Base-by-base conservation (phyloP, 2,113 vertebrate species). In the Bufo bufo region DNA sequence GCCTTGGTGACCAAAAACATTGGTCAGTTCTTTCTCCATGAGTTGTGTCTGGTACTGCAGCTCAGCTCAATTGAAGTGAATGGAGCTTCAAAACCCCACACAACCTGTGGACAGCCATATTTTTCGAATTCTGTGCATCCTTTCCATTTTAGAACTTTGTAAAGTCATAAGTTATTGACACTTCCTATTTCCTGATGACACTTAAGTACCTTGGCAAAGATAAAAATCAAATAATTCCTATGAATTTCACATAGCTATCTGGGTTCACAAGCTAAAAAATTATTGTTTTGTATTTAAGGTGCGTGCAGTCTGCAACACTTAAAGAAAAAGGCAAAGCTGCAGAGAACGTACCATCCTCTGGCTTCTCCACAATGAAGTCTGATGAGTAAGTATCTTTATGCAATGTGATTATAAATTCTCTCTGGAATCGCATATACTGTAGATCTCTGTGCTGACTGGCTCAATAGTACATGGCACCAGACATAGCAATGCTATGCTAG, bases 311-410 rank as follows among this genome's bases (percentile, higher is more conserved):
- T 47, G 17, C 87, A 84, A 77, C 74, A 5, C 33, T 84, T 17
- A 89, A 89, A 84, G 87, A 89, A 89, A 89, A 89, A 84, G 63
- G 87, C 81, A 89, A 84, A 89, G 43, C 59, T 56, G 33, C 9
- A 3, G 87, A 89, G 50, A 78, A 50, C n/a, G 1, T 78, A 43
- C 58, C 69, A 50, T 69, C 72, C 10, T 88, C 87, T 23, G 87
- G 81, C 7, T 89, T 89, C 58, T 84, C 87, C 11, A 89, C 87
- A 1, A 74, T 89, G 58, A 89, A 84, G 54, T 84, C 87, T 16
- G 87, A 89, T 49, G 87, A 89, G 87, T 89, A 77, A 89, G 87
- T 89, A 84, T 65, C 19, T 49, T 87, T 6, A 43, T 14, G 69
- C 69, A 45, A 45, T 9, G 7, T 23, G 65, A 16, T 19, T 12